A percentile compares a stretch with the other conserved stretches of the same genome.
phyloP scores from a whole-genome alignment of 1,140 invertebrate genomes.

The Aleiodes sp. region DNA sequence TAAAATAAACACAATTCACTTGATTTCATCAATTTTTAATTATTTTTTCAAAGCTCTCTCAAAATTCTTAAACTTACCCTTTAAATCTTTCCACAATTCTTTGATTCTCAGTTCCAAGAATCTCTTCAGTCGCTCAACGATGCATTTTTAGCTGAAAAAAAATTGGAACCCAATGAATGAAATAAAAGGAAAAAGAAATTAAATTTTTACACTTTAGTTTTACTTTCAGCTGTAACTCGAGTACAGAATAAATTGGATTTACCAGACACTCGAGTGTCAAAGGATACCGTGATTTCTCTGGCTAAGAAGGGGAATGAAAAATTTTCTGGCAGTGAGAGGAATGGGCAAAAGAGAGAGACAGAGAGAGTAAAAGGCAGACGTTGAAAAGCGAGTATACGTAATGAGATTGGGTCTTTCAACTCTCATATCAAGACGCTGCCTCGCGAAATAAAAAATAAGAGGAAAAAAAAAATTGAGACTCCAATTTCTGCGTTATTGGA shows the following conservation, averaged over 20 bases:
- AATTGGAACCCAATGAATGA: background rate
- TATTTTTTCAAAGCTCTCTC: too few species aligned
- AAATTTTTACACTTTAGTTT: background rate
- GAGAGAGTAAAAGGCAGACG: too few species aligned
- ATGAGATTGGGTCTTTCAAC: background rate
- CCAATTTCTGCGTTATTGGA: background rate
- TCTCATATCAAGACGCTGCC: background rate
- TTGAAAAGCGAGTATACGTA: slow-evolving; percentile 4
- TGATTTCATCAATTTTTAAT: too few species aligned
- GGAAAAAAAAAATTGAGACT: background rate
- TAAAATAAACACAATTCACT: too few species aligned
- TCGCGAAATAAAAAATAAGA: background rate
- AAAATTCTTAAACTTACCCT: too few species aligned
- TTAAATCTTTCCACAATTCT: too few species aligned
- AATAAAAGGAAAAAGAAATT: background rate
- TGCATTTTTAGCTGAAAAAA: too few species aligned
- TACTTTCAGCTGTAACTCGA: background rate
- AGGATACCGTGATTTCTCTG: background rate
- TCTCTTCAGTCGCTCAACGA: too few species aligned
- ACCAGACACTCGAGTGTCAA: background rate
- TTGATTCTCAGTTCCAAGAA: too few species aligned
- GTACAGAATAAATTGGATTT: background rate
- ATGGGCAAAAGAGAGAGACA: too few species aligned
- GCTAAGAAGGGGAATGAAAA: background rate
- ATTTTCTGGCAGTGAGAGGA: too few species aligned